Evolutionary conservation across 2,113 vertebrate species (phyloP).

Genomic region (Entelurus aequoreus): DNA sequence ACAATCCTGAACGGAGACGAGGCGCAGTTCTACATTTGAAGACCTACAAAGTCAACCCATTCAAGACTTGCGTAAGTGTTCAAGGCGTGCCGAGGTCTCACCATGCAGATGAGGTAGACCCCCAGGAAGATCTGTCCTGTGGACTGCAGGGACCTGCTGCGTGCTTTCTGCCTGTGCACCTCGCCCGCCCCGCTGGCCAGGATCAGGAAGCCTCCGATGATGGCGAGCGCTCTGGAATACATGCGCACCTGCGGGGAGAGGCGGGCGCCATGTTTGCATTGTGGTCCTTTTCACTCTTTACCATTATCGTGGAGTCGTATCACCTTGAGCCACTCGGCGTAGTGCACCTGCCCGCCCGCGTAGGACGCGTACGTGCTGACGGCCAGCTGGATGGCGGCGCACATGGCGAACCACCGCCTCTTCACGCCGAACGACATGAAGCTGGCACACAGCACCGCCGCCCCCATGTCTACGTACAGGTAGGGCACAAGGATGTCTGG

Average conservation of each 20-base stretch:
- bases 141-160: constrained; percentile 89
- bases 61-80: not conserved
- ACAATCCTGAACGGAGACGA: no score
- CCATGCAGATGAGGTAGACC: constrained; percentile 93
- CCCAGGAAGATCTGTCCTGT: constrained; percentile 94
- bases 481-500: constrained; percentile 91
- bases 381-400: constrained; percentile 81
- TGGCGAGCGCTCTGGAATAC: constrained; percentile 89
- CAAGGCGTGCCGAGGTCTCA: constrained; percentile 39
- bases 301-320: not conserved
- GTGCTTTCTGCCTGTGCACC: constrained; percentile 86
- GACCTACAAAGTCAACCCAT: not conserved
- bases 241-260: constrained; percentile 85
- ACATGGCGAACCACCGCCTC: constrained; percentile 89
- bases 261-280: not conserved
- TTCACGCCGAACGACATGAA: constrained; percentile 99
- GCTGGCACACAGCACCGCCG: constrained; percentile 87
- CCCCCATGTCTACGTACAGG: constrained; percentile 90
- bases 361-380: constrained; percentile 85
- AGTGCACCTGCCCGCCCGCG: constrained; percentile 81
- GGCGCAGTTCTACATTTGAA: no score
- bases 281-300: no score
- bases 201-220: constrained; percentile 88
- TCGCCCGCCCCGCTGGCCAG: constrained; percentile 91
- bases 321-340: constrained; percentile 94